Evolutionary conservation across 2,888 invertebrate genomes (phyloP).

Genomic region (Pycnomerus fuliginosus): DNA sequence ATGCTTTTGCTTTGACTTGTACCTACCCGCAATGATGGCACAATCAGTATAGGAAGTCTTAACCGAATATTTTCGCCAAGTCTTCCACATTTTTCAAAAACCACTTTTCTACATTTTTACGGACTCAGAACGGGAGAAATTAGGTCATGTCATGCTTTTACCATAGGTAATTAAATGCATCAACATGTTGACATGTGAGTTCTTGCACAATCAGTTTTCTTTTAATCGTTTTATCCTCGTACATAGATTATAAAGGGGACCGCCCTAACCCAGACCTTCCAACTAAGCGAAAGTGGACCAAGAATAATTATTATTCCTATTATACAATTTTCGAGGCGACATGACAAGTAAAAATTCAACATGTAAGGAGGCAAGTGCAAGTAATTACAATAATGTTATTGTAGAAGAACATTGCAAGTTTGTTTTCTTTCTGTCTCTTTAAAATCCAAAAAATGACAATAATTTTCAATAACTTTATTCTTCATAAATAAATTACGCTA

Average conservation of each 20-base stretch:
- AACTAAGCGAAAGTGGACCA: conserved; percentile 4
- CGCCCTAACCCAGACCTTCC: conserved; percentile 5
- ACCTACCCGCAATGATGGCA: no score
- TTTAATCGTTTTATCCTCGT: neutral
- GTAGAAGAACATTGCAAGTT: neutral
- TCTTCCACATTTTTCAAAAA: neutral
- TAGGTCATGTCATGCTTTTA: no score
- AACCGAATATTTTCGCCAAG: no score
- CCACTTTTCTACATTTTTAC: neutral
- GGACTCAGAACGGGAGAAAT: neutral
- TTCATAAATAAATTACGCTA: conserved; percentile 6
- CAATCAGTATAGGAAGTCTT: no score
- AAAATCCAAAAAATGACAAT: neutral
- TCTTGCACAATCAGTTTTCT: neutral
- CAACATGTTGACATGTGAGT: neutral
- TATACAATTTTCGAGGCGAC: neutral
- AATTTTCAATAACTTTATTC: neutral
- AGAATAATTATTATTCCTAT: no score
- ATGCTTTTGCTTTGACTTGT: no score
- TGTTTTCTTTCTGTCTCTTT: neutral
- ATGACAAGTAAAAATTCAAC: neutral
- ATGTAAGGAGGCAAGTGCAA: neutral
- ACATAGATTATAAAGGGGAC: neutral
- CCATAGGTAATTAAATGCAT: neutral
- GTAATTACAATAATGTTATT: neutral